These are phyloP conservation scores for Alcedo atthis DNA, from an alignment of 2,797 vertebrate genomes.

Conservation along the genomic window DNA sequence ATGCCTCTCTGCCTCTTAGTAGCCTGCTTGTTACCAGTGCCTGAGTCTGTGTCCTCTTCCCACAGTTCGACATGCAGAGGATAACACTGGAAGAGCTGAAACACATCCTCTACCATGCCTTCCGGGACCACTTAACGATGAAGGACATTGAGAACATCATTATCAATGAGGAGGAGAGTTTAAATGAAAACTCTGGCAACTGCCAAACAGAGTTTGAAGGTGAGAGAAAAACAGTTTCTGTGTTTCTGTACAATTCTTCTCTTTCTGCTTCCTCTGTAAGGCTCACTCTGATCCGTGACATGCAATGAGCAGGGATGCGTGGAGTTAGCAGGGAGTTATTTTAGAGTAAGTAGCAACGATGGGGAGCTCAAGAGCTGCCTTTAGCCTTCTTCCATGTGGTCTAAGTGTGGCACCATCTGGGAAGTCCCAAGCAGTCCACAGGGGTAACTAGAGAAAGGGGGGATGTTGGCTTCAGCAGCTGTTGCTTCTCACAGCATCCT, in stretches of 20 bases:
- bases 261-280: not conserved
- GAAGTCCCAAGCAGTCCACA: not conserved
- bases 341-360: not conserved
- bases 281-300: rapidly evolving
- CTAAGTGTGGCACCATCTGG: not conserved
- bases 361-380: not conserved
- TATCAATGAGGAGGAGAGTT: conserved; percentile 96
- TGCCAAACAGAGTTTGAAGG: conserved; percentile 97
- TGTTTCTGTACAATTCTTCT: not conserved
- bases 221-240: conserved; percentile 73
- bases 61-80: conserved; percentile 98
- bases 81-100: conserved; percentile 98
- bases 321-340: not conserved
- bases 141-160: conserved; percentile 99
- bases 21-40: too few species aligned
- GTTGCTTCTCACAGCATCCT: not conserved
- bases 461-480: not conserved
- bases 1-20: not conserved
- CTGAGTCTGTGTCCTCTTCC: not conserved
- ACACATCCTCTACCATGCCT: conserved; percentile 97
- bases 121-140: conserved; percentile 98
- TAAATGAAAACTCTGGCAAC: conserved; percentile 95
- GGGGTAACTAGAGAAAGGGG: not conserved
- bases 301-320: not conserved
- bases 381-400: not conserved